Percentiles rank a stretch among this genome's conserved stretches.
Evolutionary conservation across 1,140 invertebrate species (phyloP).

Genomic region (Scaptomyza graminum): DNA sequence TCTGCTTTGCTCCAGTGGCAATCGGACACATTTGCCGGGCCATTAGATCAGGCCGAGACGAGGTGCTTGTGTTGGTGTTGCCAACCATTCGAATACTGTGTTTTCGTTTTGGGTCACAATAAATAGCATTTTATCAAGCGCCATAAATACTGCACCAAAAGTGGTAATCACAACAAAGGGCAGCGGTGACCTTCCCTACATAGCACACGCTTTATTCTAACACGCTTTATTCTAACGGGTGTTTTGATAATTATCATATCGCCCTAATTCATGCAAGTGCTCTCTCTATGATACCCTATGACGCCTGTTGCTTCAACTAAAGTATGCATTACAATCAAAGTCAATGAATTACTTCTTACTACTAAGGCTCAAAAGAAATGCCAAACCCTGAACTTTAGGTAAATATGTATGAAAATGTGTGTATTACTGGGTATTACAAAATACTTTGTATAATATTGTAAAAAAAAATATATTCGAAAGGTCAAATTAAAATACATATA

Average conservation of each 20-base stretch:
- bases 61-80: slow-evolving; percentile 49
- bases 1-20: slow-evolving; percentile 36
- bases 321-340: background rate
- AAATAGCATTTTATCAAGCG: slow-evolving; percentile 69
- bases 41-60: slow-evolving; percentile 56
- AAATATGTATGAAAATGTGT: too few relatives aligned
- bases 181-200: slow-evolving; percentile 30
- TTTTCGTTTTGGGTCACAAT: slow-evolving; percentile 77
- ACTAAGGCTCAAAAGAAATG: too few relatives aligned
- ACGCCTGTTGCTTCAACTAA: slow-evolving; percentile 23
- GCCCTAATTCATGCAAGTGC: background rate
- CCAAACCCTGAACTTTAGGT: too few relatives aligned
- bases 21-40: slow-evolving; percentile 65
- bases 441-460: too few relatives aligned
- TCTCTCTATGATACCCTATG: too few relatives aligned
- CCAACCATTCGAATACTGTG: slow-evolving; percentile 56
- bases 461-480: too few relatives aligned
- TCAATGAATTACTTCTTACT: too few relatives aligned
- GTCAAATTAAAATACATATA: too few relatives aligned
- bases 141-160: slow-evolving; percentile 66
- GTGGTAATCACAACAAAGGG: slow-evolving; percentile 75
- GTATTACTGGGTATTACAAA: too few relatives aligned
- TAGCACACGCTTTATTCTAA: slow-evolving; percentile 15
- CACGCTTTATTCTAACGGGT: background rate
- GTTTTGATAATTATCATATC: slow-evolving; percentile 26